Percentiles rank a stretch among this genome's conserved stretches.
Conservation (phyloP, 2,888 invertebrate genomes). For the Scaptomyza cyrtandrae region DNA sequence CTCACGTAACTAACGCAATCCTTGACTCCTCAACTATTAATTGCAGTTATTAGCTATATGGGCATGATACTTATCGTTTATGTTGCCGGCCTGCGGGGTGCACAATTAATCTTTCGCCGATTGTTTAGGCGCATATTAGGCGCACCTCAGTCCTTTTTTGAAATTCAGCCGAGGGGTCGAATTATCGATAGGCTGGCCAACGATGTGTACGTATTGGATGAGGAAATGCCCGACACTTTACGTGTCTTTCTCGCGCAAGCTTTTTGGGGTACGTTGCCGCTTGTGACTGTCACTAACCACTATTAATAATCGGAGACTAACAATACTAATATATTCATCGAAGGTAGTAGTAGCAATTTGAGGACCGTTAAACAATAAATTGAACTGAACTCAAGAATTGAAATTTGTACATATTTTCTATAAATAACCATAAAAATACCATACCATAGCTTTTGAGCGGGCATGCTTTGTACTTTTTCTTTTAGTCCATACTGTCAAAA, state of each 20-base stretch:
- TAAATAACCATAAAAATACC: conserved; percentile 12
- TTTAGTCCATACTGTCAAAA: conserved; percentile 22
- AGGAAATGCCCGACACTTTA: conserved; percentile 84
- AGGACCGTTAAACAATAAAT: conserved; percentile 4
- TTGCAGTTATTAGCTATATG: conserved; percentile 73
- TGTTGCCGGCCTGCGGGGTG: conserved; percentile 85
- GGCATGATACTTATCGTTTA: conserved; percentile 83
- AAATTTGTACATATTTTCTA: conserved; percentile 19
- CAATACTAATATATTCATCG: neutral
- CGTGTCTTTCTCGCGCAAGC: conserved; percentile 64
- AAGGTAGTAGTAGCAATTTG: conserved; percentile 53
- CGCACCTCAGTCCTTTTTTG: conserved; percentile 87
- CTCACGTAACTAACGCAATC: neutral
- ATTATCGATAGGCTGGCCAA: conserved; percentile 87
- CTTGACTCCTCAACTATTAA: neutral
- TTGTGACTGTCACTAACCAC: conserved; percentile 52
- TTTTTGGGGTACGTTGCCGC: conserved; percentile 81
- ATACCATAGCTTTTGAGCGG: conserved; percentile 20
- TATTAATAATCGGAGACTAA: conserved; percentile 35
- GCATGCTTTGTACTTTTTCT: conserved; percentile 32
- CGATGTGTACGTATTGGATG: conserved; percentile 87
- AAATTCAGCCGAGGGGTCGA: conserved; percentile 87
- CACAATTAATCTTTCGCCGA: conserved; percentile 85
- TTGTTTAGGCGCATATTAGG: conserved; percentile 85
- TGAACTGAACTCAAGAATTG: neutral